Evolutionary conservation across 1,140 invertebrate genomes (phyloP).

Genomic region (Megalopta genalis): DNA sequence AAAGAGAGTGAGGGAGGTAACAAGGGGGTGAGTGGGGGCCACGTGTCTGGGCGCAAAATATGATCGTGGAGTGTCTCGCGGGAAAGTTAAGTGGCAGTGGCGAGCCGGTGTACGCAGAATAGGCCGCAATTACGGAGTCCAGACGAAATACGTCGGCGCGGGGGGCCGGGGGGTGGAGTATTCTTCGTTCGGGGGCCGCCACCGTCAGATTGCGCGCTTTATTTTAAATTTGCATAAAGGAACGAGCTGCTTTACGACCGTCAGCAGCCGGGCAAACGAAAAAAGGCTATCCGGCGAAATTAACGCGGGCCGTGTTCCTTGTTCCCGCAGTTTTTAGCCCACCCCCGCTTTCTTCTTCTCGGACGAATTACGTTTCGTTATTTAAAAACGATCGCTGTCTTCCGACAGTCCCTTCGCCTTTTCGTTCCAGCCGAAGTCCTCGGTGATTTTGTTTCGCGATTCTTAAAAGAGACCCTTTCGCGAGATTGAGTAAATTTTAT

Average conservation of each 20-base stretch:
- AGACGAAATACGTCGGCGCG: slow-evolving; percentile 41
- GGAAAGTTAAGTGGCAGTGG: slow-evolving; percentile 61
- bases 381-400: neutral
- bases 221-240: slow-evolving; percentile 53
- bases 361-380: neutral
- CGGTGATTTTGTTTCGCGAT: too few relatives aligned
- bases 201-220: slow-evolving; percentile 45
- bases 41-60: slow-evolving; percentile 60
- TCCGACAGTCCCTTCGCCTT: neutral
- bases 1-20: neutral
- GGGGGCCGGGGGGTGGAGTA: neutral
- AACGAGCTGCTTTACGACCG: slow-evolving; percentile 18
- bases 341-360: neutral
- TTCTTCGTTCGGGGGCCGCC: slow-evolving; percentile 36
- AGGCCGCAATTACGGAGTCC: slow-evolving; percentile 63
- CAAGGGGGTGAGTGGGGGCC: slow-evolving; percentile 10
- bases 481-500: too few relatives aligned
- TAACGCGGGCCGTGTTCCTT: slow-evolving; percentile 27
- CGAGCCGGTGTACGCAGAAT: slow-evolving; percentile 58
- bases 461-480: too few relatives aligned
- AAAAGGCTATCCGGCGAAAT: slow-evolving; percentile 38
- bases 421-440: too few relatives aligned
- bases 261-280: neutral
- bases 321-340: too few relatives aligned
- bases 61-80: slow-evolving; percentile 61